A percentile compares a stretch with the other conserved stretches of the same genome.
Conservation (phyloP, 2,888 invertebrate genomes). For the Folsomia candida region DNA sequence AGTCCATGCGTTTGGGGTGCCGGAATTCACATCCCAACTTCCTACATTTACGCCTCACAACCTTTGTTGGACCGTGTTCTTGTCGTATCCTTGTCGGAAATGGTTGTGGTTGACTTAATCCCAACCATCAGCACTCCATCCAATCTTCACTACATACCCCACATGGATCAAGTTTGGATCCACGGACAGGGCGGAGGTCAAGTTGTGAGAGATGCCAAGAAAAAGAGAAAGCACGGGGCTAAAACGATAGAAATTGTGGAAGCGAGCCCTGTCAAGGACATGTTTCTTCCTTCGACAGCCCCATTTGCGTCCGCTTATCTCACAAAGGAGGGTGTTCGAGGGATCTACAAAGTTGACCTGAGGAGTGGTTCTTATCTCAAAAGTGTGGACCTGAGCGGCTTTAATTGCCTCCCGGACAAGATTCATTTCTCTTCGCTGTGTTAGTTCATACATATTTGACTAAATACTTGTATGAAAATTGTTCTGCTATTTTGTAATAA, state of each 20-base stretch:
- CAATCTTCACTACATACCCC: conserved; percentile 66
- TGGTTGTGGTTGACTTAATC: conserved; percentile 69
- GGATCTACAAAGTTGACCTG: conserved; percentile 70
- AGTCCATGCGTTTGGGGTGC: conserved; percentile 68
- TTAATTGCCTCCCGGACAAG: conserved; percentile 69
- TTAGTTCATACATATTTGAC: conserved; percentile 57
- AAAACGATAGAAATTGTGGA: conserved; percentile 74
- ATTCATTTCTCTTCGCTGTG: conserved; percentile 70
- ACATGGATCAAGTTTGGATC: conserved; percentile 73
- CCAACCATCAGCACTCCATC: no score
- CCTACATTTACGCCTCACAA: conserved; percentile 70
- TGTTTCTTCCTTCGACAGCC: conserved; percentile 62
- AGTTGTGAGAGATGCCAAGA: conserved; percentile 71
- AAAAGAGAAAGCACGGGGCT: conserved; percentile 69
- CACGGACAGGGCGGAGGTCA: conserved; percentile 69
- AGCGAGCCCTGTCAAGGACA: conserved; percentile 62
- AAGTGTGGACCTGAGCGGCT: conserved; percentile 68
- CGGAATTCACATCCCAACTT: conserved; percentile 69
- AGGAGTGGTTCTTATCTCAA: conserved; percentile 68
- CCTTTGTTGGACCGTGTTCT: conserved; percentile 66
- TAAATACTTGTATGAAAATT: no score
- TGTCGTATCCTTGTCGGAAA: conserved; percentile 68
- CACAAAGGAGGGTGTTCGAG: conserved; percentile 68
- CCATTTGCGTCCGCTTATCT: conserved; percentile 72
- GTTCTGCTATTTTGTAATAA: conserved; percentile 11